Conservation (phyloP, 2,113 vertebrate species). For the Meriones unguiculatus region DNA sequence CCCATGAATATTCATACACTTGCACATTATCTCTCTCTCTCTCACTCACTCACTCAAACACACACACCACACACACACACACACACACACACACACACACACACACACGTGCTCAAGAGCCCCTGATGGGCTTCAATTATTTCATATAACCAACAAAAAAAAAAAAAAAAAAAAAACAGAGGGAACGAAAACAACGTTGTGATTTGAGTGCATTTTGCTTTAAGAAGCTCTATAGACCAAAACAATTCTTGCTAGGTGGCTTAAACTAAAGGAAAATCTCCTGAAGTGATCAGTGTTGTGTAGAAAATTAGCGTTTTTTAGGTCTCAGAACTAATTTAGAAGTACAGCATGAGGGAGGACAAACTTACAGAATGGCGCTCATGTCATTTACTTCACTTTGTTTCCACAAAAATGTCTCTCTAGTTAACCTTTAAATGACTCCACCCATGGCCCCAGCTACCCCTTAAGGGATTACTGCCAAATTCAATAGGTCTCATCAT, state of each 20-base stretch:
- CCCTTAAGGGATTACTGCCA: slow-evolving; percentile 47
- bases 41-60: not conserved
- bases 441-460: slow-evolving; percentile 39
- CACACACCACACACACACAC: not conserved
- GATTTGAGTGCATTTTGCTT: not conserved
- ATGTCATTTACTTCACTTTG: slow-evolving; percentile 8
- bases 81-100: not conserved
- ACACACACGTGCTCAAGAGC: rapidly evolving
- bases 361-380: slow-evolving; percentile 6
- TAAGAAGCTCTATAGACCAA: not conserved
- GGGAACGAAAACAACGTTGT: not conserved
- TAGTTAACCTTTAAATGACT: slow-evolving; percentile 62
- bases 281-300: slow-evolving; percentile 1
- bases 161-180: not conserved
- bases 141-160: not conserved
- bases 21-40: not conserved
- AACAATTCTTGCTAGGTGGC: not conserved
- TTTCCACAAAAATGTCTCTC: slow-evolving; percentile 26
- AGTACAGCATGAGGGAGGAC: not conserved
- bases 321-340: slow-evolving; percentile 47
- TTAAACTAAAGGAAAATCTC: slow-evolving; percentile 16
- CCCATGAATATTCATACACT: not conserved
- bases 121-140: not conserved
- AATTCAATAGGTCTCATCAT: slow-evolving; percentile 58
- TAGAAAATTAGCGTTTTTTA: slow-evolving; percentile 3